Conservation (phyloP, 2,797 vertebrate genomes). For the Kryptopterus vitreolus region DNA sequence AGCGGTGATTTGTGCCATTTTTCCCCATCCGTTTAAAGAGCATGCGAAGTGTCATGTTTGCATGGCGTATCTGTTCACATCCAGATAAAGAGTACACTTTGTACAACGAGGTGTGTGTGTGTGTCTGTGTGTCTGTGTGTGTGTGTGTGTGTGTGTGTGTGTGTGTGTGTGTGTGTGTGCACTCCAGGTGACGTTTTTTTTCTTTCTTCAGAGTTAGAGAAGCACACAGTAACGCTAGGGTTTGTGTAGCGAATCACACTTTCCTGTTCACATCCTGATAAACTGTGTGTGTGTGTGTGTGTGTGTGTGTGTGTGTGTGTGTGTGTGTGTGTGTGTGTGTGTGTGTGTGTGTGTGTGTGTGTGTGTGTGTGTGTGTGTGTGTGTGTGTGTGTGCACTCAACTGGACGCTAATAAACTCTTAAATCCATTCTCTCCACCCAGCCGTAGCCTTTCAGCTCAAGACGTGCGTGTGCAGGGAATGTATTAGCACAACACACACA, state of each 20-base stretch:
- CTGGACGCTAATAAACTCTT: background rate
- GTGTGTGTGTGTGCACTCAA: background rate
- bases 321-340: background rate
- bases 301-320: conserved; percentile 8
- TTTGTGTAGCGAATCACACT: background rate
- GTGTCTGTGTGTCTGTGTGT: background rate
- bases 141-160: background rate
- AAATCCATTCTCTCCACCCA: background rate
- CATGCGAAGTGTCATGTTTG: background rate
- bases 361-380: conserved; percentile 10
- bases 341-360: conserved; percentile 10
- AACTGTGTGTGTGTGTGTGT: background rate
- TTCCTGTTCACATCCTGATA: conserved; percentile 6
- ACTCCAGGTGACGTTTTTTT: conserved; percentile 4
- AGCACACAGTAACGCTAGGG: background rate
- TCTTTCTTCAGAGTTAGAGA: background rate
- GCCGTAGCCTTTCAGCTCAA: background rate
- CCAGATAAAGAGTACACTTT: conserved; percentile 11
- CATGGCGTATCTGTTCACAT: conserved; percentile 11
- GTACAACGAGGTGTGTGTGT: background rate
- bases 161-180: conserved; percentile 4
- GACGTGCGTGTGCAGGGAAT: background rate
- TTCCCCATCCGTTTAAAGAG: background rate
- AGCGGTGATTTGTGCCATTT: conserved; percentile 15
- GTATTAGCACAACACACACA: background rate